Conservation (phyloP, 2,797 vertebrate species). For the Danio kyathit region DNA sequence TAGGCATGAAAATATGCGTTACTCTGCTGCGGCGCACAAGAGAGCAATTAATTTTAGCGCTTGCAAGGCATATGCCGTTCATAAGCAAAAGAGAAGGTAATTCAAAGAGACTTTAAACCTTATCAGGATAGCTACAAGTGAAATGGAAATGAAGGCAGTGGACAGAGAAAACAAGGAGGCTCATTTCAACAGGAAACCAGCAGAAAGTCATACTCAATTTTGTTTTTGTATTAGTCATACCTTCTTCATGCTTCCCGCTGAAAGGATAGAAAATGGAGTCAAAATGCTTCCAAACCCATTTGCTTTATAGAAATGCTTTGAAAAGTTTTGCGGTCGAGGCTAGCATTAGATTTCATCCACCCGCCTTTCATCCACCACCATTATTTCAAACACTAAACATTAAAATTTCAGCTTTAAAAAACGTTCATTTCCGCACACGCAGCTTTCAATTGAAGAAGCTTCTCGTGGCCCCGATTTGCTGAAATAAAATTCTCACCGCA, state of each 20-base stretch:
- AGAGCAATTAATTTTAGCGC: constrained; percentile 42
- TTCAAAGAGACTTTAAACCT: constrained; percentile 53
- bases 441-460: constrained; percentile 19
- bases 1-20: constrained; percentile 49
- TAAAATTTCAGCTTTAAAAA: constrained; percentile 27
- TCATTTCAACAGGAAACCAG: constrained; percentile 58
- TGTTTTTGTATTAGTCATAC: constrained; percentile 61
- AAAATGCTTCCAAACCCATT: constrained; percentile 48
- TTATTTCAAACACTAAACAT: constrained; percentile 36
- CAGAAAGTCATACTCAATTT: constrained; percentile 59
- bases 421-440: constrained; percentile 10
- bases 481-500: constrained; percentile 20
- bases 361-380: constrained; percentile 27
- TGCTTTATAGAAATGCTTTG: constrained; percentile 49
- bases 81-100: constrained; percentile 37
- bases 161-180: constrained; percentile 50
- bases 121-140: constrained; percentile 46
- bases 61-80: constrained; percentile 16
- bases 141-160: constrained; percentile 49
- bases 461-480: constrained; percentile 12
- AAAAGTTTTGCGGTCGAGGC: constrained; percentile 43
- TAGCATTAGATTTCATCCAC: constrained; percentile 13
- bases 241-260: constrained; percentile 40
- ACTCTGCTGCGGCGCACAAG: constrained; percentile 25
- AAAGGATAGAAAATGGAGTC: constrained; percentile 45